Base-by-base conservation (phyloP, 2,888 invertebrate genomes). In the Drosophila macrothrix region DNA sequence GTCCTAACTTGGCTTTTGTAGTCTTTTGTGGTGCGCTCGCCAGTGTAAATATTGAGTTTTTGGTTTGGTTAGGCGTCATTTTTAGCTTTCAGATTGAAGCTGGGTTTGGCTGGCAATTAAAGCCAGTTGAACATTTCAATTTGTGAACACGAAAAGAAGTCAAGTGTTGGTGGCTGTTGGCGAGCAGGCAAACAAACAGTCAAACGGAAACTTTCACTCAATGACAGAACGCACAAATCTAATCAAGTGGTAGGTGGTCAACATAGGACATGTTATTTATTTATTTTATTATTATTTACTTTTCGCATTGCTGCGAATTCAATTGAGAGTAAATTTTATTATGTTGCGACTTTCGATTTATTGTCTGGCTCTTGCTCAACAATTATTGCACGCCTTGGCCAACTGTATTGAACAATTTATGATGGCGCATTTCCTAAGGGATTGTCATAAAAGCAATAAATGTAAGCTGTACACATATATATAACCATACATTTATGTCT, bases 281-380 rank as follows among this genome's bases (percentile, higher is more conserved):
- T 46, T 46, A 46, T 46, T 46, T 46, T 46, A 25, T 25, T 25
- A 46, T 46, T 84, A 87, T 88, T 78, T 84, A 76, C 73, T 78
- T 67, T 84, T 82, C 52, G 6, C 72, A 67, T 68, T 64, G 78
- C 73, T 60, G 35, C 63, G 67, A 90, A 85, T 88, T 88, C 84
- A 85, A 85, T 85, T 79, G 84, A 70, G 75, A 68, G 66, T 76
- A 62, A 76, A 78, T 84, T 76, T 80, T 81, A 83, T 81, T 79
- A 79, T 80, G 65, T 53, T 16, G 16, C 31, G 39, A 60, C 39
- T 65, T 64, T 68, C 63, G 69, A 73, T 70, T 78, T 69, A 37
- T 33, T 67, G 28, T 52, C 64, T 33, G 9, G 31, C 29, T 16
- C 43, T 53, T 52, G 53, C 25, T 67, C 52, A 59, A 71, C 82